Percentiles rank a stretch among this genome's conserved stretches.
phyloP scores from a whole-genome alignment of 2,888 invertebrate genomes.

The Stenolophus ochropezus region DNA sequence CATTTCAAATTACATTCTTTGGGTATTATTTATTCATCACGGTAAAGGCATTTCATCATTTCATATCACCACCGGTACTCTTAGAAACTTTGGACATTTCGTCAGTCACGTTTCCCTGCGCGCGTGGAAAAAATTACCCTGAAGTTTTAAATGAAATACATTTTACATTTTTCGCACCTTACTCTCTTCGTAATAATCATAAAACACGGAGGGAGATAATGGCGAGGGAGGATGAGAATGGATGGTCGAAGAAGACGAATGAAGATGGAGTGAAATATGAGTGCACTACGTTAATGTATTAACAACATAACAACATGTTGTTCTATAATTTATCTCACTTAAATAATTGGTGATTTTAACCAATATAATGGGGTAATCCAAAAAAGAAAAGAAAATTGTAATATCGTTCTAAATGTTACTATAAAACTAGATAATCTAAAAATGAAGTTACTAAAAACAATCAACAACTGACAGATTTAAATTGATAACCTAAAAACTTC shows the following conservation, averaged over 20 bases:
- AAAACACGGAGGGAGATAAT: constrained; percentile 34
- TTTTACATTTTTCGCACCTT: constrained; percentile 41
- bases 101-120: constrained; percentile 25
- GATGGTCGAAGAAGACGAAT: constrained; percentile 36
- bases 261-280: background rate
- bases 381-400: no score
- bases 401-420: no score
- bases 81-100: constrained; percentile 43
- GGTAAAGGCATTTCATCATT: constrained; percentile 39
- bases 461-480: no score
- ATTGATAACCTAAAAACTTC: no score
- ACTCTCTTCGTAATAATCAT: constrained; percentile 40
- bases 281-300: background rate
- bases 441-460: no score
- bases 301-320: no score
- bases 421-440: no score
- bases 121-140: constrained; percentile 38
- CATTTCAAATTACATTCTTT: constrained; percentile 35
- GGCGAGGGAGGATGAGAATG: constrained; percentile 42
- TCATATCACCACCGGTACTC: constrained; percentile 1
- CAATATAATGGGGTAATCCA: no score
- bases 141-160: constrained; percentile 54
- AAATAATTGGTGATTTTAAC: no score
- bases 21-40: constrained; percentile 46
- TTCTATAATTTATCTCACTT: no score